These are phyloP conservation scores for Epirrhoe tristata DNA, from an alignment of 2,888 invertebrate genomes.

Conservation along the genomic window DNA sequence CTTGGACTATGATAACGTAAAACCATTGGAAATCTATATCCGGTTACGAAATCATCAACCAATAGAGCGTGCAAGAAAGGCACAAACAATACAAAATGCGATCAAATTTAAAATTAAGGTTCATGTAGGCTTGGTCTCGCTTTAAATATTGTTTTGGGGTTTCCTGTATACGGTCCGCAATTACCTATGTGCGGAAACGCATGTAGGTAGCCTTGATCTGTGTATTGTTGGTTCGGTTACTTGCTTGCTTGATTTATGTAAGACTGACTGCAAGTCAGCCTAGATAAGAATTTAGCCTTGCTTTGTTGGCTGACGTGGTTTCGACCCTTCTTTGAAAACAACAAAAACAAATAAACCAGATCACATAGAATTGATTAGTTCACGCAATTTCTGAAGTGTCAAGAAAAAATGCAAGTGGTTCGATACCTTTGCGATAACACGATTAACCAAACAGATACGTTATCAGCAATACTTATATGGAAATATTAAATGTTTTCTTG, in stretches of 20 bases:
- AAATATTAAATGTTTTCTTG: slow-evolving; percentile 38
- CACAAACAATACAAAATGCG: slow-evolving; percentile 39
- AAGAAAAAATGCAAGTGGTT: not conserved
- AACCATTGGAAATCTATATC: slow-evolving; percentile 61
- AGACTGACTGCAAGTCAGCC: slow-evolving; percentile 50
- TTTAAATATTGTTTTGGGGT: slow-evolving; percentile 37
- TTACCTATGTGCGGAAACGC: slow-evolving; percentile 43
- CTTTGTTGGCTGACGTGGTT: slow-evolving; percentile 52
- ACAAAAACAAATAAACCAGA: slow-evolving; percentile 46
- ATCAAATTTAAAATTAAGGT: slow-evolving; percentile 37
- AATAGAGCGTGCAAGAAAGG: slow-evolving; percentile 70
- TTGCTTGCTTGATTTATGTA: slow-evolving; percentile 45
- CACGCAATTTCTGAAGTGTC: slow-evolving; percentile 2
- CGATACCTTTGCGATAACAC: slow-evolving; percentile 44
- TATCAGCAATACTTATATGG: slow-evolving; percentile 45
- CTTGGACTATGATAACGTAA: slow-evolving; percentile 34
- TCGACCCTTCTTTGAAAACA: slow-evolving; percentile 59
- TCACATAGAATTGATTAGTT: slow-evolving; percentile 1
- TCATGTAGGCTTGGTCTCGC: slow-evolving; percentile 31
- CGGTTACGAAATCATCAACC: slow-evolving; percentile 66
- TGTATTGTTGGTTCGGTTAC: slow-evolving; percentile 42
- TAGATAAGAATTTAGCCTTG: slow-evolving; percentile 64
- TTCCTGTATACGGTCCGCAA: slow-evolving; percentile 41
- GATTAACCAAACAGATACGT: slow-evolving; percentile 46
- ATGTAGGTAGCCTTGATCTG: slow-evolving; percentile 53